A percentile compares a stretch with the other conserved stretches of the same genome.
phyloP scores from a whole-genome alignment of 2,888 invertebrate genomes.

The Campopleginae sp. region DNA sequence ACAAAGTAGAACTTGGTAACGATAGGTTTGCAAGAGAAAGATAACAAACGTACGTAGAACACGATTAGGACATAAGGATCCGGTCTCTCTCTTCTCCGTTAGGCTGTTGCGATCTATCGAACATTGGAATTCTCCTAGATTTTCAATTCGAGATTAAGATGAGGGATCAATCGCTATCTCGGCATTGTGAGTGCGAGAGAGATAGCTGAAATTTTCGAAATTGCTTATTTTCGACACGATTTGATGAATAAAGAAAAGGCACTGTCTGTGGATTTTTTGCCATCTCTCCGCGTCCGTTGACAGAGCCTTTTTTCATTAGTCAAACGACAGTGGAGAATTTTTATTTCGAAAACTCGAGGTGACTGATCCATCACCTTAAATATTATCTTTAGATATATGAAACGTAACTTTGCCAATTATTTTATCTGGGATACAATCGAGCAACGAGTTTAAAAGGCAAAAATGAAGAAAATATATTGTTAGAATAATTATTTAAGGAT shows the following conservation, averaged over 20 bases:
- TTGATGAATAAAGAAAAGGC: too few relatives aligned
- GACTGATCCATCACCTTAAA: too few relatives aligned
- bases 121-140: not conserved
- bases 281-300: too few relatives aligned
- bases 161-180: too few relatives aligned
- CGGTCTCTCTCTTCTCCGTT: conserved; percentile 32
- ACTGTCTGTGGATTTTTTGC: too few relatives aligned
- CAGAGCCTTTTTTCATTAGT: too few relatives aligned
- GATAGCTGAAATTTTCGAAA: too few relatives aligned
- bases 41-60: conserved; percentile 2
- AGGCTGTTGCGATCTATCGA: conserved; percentile 24
- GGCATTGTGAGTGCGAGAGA: too few relatives aligned
- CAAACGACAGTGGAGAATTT: too few relatives aligned
- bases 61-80: not conserved
- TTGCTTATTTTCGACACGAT: too few relatives aligned
- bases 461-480: not conserved
- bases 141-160: not conserved
- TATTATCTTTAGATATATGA: not conserved
- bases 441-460: conserved; percentile 53
- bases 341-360: too few relatives aligned
- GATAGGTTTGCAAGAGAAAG: conserved; percentile 1
- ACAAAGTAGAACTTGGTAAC: conserved; percentile 21
- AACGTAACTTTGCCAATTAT: conserved; percentile 32
- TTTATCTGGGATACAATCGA: conserved; percentile 51
- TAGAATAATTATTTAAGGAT: not conserved